Evolutionary conservation across 2,113 vertebrate genomes (phyloP).

Genomic region (Poeciliopsis retropinna): DNA sequence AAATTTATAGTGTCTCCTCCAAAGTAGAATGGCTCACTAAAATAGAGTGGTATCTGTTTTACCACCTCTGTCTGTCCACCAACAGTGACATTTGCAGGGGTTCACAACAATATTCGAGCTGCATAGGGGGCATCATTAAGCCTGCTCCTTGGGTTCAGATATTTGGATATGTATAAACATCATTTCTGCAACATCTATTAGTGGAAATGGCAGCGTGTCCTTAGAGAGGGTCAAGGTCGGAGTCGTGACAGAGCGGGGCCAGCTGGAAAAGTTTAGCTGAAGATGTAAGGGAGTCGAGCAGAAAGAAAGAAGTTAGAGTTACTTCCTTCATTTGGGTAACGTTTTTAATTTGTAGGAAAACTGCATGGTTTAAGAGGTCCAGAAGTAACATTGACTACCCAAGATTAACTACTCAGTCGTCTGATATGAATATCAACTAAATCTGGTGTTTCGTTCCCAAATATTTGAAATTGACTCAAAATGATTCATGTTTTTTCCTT

Average conservation of each 20-base stretch:
- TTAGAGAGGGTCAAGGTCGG: constrained; percentile 27
- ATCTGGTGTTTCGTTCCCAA: background rate
- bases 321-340: background rate
- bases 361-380: background rate
- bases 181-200: constrained; percentile 53
- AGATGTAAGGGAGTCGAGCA: constrained; percentile 21
- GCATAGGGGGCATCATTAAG: constrained; percentile 58
- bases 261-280: constrained; percentile 1
- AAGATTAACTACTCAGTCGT: constrained; percentile 16
- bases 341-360: constrained; percentile 26
- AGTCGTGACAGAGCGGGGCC: constrained; percentile 19
- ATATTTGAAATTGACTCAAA: background rate
- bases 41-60: constrained; percentile 62
- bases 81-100: constrained; percentile 50
- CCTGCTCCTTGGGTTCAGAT: constrained; percentile 48
- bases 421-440: background rate
- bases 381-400: background rate
- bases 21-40: constrained; percentile 59
- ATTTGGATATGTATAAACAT: background rate
- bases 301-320: constrained; percentile 1
- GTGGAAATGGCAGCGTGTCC: constrained; percentile 24
- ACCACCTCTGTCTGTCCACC: constrained; percentile 29
- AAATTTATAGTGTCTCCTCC: constrained; percentile 70
- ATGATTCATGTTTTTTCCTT: background rate
- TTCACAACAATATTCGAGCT: constrained; percentile 42